phyloP scores from a whole-genome alignment of 23 tunicate genomes.

The Phallusia fumigata region DNA sequence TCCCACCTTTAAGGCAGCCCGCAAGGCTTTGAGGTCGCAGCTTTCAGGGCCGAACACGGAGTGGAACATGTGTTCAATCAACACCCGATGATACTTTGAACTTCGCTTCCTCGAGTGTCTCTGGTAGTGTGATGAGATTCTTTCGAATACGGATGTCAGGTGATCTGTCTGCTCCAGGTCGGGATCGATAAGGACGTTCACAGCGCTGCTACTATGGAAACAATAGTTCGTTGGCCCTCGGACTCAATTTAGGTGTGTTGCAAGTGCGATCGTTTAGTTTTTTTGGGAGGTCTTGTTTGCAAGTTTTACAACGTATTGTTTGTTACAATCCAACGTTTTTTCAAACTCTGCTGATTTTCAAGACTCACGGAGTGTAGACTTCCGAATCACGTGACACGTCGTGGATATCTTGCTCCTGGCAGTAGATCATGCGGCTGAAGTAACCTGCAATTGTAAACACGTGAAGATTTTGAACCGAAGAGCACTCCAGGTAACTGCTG shows the following conservation, averaged over 20 bases:
- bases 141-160: conserved; percentile 4
- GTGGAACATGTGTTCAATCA: conserved; percentile 66
- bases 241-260: no score
- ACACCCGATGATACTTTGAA: conserved; percentile 18
- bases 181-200: conserved; percentile 29
- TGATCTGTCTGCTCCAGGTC: conserved; percentile 14
- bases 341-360: no score
- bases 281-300: no score
- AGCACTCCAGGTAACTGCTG: no score
- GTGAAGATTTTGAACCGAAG: no score
- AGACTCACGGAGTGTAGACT: conserved; percentile 37
- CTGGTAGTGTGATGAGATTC: conserved; percentile 10
- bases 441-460: conserved; percentile 44
- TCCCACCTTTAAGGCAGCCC: conserved; percentile 44
- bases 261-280: no score
- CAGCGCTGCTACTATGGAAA: conserved; percentile 26
- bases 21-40: conserved; percentile 54
- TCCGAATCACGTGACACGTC: conserved; percentile 9
- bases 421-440: conserved; percentile 64
- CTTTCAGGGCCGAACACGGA: conserved; percentile 67
- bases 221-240: background rate
- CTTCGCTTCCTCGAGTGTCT: background rate
- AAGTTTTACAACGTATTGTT: no score
- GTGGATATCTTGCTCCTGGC: conserved; percentile 67
- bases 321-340: no score